Percentiles rank a stretch among this genome's conserved stretches.
Evolutionary conservation across 1,140 invertebrate species (phyloP).

Genomic region (Batillaria attramentaria): DNA sequence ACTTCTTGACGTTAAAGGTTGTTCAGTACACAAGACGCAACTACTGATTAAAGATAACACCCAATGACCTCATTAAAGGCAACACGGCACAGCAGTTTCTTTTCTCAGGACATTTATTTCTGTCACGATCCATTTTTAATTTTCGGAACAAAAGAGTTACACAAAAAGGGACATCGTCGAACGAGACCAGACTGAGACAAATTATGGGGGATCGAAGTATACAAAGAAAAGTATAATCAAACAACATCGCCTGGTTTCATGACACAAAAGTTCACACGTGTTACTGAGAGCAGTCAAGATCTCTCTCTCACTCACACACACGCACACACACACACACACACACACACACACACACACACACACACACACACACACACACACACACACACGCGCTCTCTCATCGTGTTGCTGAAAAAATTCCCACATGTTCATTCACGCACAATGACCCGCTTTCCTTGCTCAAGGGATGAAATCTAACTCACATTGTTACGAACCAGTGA

Average conservation of each 20-base stretch:
- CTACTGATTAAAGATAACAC: no score
- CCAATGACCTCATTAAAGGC: no score
- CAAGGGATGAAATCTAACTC: background rate
- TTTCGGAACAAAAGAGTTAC: background rate
- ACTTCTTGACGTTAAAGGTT: no score
- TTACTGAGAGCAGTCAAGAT: background rate
- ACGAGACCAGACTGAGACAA: background rate
- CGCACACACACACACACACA: conserved; percentile 17
- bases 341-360: conserved; percentile 17
- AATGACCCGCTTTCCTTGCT: background rate
- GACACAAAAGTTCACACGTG: background rate
- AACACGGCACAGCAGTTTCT: no score
- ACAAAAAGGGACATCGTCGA: background rate
- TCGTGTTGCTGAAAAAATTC: background rate
- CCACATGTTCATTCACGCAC: background rate
- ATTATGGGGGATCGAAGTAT: background rate
- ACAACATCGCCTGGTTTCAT: background rate
- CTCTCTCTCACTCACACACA: background rate
- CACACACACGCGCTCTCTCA: background rate
- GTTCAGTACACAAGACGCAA: no score
- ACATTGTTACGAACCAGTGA: background rate
- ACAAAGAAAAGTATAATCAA: background rate
- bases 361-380: background rate
- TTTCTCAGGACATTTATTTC: no score
- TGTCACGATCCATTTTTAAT: no score